phyloP scores from a whole-genome alignment of 2,888 invertebrate genomes.

The Clostera curtula region DNA sequence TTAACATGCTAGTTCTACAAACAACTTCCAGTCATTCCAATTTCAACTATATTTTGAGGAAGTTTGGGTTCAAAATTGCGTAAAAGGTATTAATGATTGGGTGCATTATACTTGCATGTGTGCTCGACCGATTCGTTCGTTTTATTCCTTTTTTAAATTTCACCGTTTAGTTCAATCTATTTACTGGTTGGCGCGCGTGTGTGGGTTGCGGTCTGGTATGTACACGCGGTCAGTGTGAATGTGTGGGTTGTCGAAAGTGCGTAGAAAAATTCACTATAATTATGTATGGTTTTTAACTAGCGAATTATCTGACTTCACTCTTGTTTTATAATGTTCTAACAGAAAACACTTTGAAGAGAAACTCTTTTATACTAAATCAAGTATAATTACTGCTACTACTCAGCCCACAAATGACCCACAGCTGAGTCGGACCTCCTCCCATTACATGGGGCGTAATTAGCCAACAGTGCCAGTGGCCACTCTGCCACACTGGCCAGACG shows the following conservation, averaged over 20 bases:
- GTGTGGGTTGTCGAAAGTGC: constrained; percentile 60
- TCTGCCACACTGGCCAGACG: no score
- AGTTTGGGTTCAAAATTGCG: constrained; percentile 25
- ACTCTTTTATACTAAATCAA: no score
- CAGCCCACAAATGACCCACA: no score
- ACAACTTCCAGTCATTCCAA: constrained; percentile 22
- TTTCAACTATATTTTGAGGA: constrained; percentile 22
- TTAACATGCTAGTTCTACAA: constrained; percentile 62
- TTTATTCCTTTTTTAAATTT: constrained; percentile 75
- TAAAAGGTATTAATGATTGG: constrained; percentile 53
- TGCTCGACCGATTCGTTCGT: constrained; percentile 64
- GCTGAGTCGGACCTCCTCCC: no score
- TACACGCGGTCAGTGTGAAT: constrained; percentile 24
- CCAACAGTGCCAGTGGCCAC: no score
- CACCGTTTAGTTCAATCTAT: constrained; percentile 76
- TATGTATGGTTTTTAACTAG: constrained; percentile 44
- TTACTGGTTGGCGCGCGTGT: constrained; percentile 62
- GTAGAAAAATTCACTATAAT: constrained; percentile 68
- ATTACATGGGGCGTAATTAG: no score
- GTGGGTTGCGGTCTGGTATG: constrained; percentile 50
- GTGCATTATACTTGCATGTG: constrained; percentile 52
- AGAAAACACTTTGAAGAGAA: neutral
- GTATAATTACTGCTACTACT: no score
- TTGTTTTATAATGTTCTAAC: constrained; percentile 3
- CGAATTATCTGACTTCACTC: constrained; percentile 17